Base-by-base conservation (phyloP, 2,113 vertebrate species). In the Sclerurus mexicanus region DNA sequence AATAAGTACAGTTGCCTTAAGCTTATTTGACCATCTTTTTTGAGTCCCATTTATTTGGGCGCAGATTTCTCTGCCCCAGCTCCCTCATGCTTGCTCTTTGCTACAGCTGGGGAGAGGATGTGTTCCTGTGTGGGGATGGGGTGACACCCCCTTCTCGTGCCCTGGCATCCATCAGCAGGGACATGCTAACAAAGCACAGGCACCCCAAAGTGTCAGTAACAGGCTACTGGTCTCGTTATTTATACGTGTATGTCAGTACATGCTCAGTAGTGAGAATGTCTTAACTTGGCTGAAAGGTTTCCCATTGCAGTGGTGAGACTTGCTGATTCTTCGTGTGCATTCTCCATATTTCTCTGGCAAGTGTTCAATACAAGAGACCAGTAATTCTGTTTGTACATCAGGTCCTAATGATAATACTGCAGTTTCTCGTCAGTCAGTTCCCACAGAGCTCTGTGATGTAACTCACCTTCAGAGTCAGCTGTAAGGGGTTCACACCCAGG, bases 291-390 rank as follows among this genome's bases (percentile, higher is more conserved):
- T 40, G 56, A 33, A 75, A 56, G 14, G 20, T 60, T 82, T 69
- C 50, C 64, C 25, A 8, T 10, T 5, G 6, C 2, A 5, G 44
- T 25, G 37, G 28, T 25, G 59, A 59, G 20, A 22, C 25, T 33
- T 31, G 33, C 39, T 18, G 39, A 13, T 84, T 59, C 33, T 60
- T 66, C 1, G 1, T 0, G 0, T 40, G 44, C 9, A 1, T 56
- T 66, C 23, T 59, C 49, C 1, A 0, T 60, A 37, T 77, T 87
- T 78, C 74, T 66, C 37, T 42, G 44, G 23, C 23, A 40, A 77
- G 28, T 13, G 31, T 39, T 87, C 39, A 14, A 2, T 12, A 27
- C 14, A 35, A 73, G 47, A 79, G 31, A 40, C 24, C 0, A 0
- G 22, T 55, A 76, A 79, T 35, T 21, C 10, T 5, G 4, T 49